Base-by-base conservation (phyloP, 92 coral and sea anemone species). In the Bergia sp. region DNA sequence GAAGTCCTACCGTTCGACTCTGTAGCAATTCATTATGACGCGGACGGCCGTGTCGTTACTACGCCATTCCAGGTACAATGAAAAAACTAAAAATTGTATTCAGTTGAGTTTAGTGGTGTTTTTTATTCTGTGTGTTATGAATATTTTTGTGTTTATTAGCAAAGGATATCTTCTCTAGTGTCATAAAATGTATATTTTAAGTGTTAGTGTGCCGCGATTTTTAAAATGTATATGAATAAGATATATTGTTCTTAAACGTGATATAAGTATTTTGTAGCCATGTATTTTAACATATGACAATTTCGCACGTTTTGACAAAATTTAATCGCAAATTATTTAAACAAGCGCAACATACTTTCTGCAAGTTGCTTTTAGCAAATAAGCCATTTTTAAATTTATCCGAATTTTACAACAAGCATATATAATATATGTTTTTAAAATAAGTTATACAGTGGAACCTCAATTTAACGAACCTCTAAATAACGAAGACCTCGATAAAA, bases 21-120 rank as follows among this genome's bases (percentile, higher is more conserved):
- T 5, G 57, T 39, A 18, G 38, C 79, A 50, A 37, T 37, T 49
- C 66, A 84, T 39, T 84, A 43, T 47, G 87, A 84, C 37, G 4
- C 75, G 8, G 23, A 36, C 29, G 87, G 87, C 15, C 39, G n/a
- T 10, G 42, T 84, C 16, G 36, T 84, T 38, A 29, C 75, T 3
- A 71, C 87, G 29, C 87, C 79, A 2, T 84, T 43, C 16, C 87
- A 84, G 87, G 87, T 84, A 73, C 44, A n/a, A 23, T 84, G 18
- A 40, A 11, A 1, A 13, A 36, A 3, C 18, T 29, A 64, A 44
- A 82, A 82, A 66, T 41, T 21, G 8, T 38, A 39, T 6, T 41
- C 38, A 41, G 10, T 39, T n/a, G 7, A 21, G 3, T 18, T 45
- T 11, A 77, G n/a, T 40, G 11, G 12, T 20, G 29, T 6, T 61